Evolutionary conservation across 2,888 invertebrate species (phyloP), one percentile per base, ranked within the genome.

Genomic region (Leptopilina myrica): DNA sequence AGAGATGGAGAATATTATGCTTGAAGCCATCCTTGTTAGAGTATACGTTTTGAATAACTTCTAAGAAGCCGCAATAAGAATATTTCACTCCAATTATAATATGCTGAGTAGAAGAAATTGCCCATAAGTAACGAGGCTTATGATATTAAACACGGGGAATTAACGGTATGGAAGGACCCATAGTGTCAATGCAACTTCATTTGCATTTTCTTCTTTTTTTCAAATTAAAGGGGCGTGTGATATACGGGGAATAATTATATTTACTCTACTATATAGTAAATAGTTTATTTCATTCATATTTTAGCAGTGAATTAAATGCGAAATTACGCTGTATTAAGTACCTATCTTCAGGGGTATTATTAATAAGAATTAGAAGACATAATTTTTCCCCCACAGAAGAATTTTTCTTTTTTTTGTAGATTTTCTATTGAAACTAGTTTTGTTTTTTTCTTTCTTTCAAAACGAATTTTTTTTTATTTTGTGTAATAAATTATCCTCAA

Each of bases 41-140:
- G 1, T 33, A 33, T 33, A 33, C 49, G 26, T 46, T 8, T 15
- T 46, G 9, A 49, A 49, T 8, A 46, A 11, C 20, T 69, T 69
- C 14, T 69, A 49, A 20, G 43, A 69, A 69, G 67, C 26, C 46
- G 49, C 11, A 9, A 43, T 43, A 43, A 12, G 20, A 69, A 69
- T 69, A 69, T 53, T 69, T 69, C 46, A 69, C 14, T 53, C 67
- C 49, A 49, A 69, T 69, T 69, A 53, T 69, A 43, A 69, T 33
- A 33, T 20, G 20, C 26, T 53, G 53, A 69, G 49, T 26, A 69
- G 49, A 69, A 69, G 26, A 69, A 69, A 69, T 69, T 49, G 53
- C n/a, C 49, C 20, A 46, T 53, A 49, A 49, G 49, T 14, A 20
- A 49, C 20, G 49, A 26, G 12, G 49, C 49, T 69, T 64, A 26